These are phyloP conservation scores for Lochmaea crataegi DNA, from an alignment of 2,888 invertebrate species.

Conservation along the genomic window DNA sequence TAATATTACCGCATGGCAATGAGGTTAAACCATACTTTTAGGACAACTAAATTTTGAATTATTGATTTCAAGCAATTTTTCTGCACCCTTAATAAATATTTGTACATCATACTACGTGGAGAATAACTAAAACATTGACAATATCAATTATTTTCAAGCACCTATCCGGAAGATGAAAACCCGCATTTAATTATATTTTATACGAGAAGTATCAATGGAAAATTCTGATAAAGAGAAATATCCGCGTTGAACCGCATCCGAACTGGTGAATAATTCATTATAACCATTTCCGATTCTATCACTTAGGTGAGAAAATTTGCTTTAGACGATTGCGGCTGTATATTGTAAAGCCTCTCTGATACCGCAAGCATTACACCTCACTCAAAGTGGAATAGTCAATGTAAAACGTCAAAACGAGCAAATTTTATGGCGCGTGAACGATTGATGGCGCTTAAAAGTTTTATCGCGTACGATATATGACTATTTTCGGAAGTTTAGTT, in stretches of 20 bases:
- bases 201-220: background rate
- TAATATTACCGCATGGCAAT: no score
- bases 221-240: background rate
- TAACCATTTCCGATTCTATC: constrained; percentile 8
- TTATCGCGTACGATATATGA: constrained; percentile 45
- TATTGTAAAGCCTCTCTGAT: constrained; percentile 26
- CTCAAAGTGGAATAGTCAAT: constrained; percentile 42
- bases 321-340: constrained; percentile 31
- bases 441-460: constrained; percentile 49
- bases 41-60: no score
- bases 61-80: no score
- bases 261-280: constrained; percentile 2
- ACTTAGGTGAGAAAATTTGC: constrained; percentile 34
- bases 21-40: no score
- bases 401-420: constrained; percentile 45
- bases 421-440: constrained; percentile 46
- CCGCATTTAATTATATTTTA: background rate
- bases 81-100: no score
- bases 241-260: background rate
- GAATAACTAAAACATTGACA: background rate
- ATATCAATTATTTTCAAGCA: background rate
- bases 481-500: constrained; percentile 40
- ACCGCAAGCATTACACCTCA: constrained; percentile 36
- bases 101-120: no score
- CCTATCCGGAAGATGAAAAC: background rate